phyloP scores from a whole-genome alignment of 2,113 vertebrate genomes.

The Philantomba maxwellii region DNA sequence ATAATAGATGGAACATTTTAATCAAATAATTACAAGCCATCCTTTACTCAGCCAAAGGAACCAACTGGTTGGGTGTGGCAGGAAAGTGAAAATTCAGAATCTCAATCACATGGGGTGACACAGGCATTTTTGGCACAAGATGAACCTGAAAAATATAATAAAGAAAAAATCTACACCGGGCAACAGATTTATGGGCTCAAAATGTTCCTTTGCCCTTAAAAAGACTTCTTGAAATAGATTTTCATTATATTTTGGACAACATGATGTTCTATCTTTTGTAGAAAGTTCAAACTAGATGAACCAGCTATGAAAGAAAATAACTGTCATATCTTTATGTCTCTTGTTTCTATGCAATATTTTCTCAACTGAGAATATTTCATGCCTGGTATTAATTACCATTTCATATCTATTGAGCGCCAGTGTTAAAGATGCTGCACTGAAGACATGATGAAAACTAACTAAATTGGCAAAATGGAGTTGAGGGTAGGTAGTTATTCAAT shows the following conservation, averaged over 20 bases:
- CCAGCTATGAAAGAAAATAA: background rate
- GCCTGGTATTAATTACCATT: background rate
- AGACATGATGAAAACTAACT: background rate
- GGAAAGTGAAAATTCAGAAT: background rate
- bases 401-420: background rate
- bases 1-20: background rate
- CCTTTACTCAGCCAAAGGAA: conserved; percentile 1
- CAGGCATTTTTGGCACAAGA: background rate
- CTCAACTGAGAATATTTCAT: background rate
- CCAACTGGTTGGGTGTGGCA: background rate
- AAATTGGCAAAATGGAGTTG: background rate
- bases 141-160: background rate
- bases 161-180: conserved; percentile 22
- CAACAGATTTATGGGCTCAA: background rate
- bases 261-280: background rate
- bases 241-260: conserved; percentile 12
- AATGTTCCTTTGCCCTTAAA: background rate
- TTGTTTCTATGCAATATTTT: background rate
- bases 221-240: conserved; percentile 15
- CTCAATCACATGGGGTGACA: background rate
- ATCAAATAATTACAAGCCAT: background rate
- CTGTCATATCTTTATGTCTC: background rate
- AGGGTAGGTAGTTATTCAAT: background rate
- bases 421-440: background rate
- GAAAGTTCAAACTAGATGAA: conserved; percentile 22